Evolutionary conservation across 2,888 invertebrate species (phyloP).

Genomic region (Ormyrus nitidulus): DNA sequence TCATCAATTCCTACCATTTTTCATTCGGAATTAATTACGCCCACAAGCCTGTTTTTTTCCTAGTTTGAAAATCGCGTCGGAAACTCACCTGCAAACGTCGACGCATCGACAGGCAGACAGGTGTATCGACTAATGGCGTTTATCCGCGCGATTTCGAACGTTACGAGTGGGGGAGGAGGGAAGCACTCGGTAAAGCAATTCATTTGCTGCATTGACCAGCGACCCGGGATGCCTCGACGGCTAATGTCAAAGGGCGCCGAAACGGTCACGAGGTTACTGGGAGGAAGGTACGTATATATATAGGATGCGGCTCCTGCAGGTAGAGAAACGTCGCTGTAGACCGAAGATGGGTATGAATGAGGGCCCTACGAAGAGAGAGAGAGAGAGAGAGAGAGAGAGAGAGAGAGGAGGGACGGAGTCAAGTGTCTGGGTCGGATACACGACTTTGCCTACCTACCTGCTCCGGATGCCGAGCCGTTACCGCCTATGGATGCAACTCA

Average conservation of each 20-base stretch:
- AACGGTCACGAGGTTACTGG: slow-evolving; percentile 19
- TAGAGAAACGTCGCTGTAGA: no score
- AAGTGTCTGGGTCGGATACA: no score
- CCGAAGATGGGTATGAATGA: not conserved
- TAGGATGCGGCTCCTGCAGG: no score
- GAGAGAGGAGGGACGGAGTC: slow-evolving; percentile 31
- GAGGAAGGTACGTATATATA: not conserved
- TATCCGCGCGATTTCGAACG: not conserved
- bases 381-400: slow-evolving; percentile 52
- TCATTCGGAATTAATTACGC: no score
- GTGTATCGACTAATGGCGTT: slow-evolving; percentile 31
- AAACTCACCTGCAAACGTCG: no score
- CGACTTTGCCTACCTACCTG: no score
- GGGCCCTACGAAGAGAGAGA: slow-evolving; percentile 24
- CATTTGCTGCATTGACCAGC: slow-evolving; percentile 30
- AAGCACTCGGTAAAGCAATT: slow-evolving; percentile 38
- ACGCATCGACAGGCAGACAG: not conserved
- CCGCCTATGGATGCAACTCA: not conserved
- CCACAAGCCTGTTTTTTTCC: no score
- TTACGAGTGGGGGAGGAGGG: not conserved
- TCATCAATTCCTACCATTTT: no score
- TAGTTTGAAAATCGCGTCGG: no score
- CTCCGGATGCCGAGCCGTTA: no score
- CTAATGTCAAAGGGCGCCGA: slow-evolving; percentile 34
- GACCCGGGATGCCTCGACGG: not conserved